Percentiles rank a stretch among this genome's conserved stretches.
Evolutionary conservation across 1,140 invertebrate genomes (phyloP).

Genomic region (Leptopilina boulardi): DNA sequence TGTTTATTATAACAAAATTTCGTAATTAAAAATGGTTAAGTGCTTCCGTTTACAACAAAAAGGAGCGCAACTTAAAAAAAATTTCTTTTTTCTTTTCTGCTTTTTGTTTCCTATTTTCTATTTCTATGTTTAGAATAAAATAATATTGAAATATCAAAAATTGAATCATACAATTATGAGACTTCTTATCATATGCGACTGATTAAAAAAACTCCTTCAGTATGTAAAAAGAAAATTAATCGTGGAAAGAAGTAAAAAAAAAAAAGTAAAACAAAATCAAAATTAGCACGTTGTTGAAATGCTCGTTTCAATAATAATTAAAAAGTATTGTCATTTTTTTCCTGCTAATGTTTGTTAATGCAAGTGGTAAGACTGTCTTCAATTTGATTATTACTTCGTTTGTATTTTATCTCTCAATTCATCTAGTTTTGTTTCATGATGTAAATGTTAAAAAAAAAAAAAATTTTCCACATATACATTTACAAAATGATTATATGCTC

Average conservation of each 20-base stretch:
- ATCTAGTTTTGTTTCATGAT: neutral
- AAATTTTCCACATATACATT: neutral
- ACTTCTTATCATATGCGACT: neutral
- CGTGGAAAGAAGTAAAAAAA: too few relatives aligned
- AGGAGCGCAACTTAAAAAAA: too few relatives aligned
- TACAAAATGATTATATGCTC: neutral
- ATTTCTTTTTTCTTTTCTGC: too few relatives aligned
- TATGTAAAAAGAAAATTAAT: neutral
- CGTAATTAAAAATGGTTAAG: too few relatives aligned
- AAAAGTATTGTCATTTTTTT: constrained; percentile 28
- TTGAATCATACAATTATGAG: neutral
- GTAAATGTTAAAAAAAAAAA: neutral
- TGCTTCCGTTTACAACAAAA: too few relatives aligned
- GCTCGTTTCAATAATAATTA: neutral
- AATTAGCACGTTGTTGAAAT: neutral
- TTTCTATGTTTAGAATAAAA: too few relatives aligned
- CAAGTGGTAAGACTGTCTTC: neutral
- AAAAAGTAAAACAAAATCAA: neutral
- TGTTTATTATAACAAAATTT: too few relatives aligned
- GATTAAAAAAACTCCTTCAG: neutral
- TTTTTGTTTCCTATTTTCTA: too few relatives aligned
- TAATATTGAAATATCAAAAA: neutral
- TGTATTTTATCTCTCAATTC: neutral
- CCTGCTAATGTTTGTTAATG: constrained; percentile 6
- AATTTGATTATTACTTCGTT: neutral